Conservation (phyloP, 2,888 invertebrate species). For the Heteropelma amictum region DNA sequence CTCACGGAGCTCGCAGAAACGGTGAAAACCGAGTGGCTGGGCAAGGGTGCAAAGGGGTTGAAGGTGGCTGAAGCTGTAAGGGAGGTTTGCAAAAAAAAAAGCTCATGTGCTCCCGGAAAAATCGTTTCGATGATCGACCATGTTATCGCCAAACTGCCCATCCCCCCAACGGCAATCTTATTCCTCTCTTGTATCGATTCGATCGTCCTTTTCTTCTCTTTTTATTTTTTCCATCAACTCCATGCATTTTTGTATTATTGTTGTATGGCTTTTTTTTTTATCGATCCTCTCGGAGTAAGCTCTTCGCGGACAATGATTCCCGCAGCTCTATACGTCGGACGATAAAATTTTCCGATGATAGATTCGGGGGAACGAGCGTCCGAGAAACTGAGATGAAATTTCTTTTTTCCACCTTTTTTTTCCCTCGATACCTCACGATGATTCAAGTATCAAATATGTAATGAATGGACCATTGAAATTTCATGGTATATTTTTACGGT, state of each 20-base stretch:
- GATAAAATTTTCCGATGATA: conserved; percentile 18
- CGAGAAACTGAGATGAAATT: background rate
- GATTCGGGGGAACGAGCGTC: background rate
- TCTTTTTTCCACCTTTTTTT: too few species aligned
- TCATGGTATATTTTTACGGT: background rate
- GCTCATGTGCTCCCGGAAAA: conserved; percentile 13
- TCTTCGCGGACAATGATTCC: conserved; percentile 25
- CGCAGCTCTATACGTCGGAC: background rate
- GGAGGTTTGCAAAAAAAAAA: conserved; percentile 20
- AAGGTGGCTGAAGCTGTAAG: background rate
- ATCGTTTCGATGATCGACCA: conserved; percentile 63
- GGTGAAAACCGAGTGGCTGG: too few species aligned
- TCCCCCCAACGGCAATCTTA: background rate
- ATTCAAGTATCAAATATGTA: conserved; percentile 9
- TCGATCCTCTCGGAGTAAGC: conserved; percentile 16
- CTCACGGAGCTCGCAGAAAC: conserved; percentile 29
- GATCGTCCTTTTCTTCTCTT: background rate
- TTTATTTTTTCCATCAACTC: background rate
- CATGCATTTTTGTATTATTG: too few species aligned
- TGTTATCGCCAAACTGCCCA: conserved; percentile 37
- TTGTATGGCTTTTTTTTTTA: too few species aligned
- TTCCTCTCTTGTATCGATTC: conserved; percentile 26
- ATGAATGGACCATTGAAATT: background rate
- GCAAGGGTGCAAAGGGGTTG: too few species aligned
- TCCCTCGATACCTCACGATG: background rate